A percentile compares a stretch with the other conserved stretches of the same genome.
Conservation (phyloP, 2,888 invertebrate genomes). For the Watsonalla cultraria region DNA sequence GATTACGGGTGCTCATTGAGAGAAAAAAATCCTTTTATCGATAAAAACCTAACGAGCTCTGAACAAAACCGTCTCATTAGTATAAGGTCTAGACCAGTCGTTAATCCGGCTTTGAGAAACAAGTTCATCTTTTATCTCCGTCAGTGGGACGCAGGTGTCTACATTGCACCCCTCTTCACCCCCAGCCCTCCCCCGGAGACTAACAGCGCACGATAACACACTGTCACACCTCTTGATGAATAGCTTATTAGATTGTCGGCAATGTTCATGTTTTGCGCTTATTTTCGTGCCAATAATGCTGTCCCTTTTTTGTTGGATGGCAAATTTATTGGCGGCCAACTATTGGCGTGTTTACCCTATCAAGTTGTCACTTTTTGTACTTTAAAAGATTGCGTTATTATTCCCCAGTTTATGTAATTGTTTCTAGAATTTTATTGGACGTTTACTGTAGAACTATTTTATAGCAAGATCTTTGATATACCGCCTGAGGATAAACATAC, state of each 20-base stretch:
- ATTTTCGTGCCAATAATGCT: slow-evolving; percentile 49
- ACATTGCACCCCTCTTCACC: slow-evolving; percentile 26
- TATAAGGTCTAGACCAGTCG: slow-evolving; percentile 48
- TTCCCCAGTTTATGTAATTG: not conserved
- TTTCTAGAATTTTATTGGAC: not conserved
- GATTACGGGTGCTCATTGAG: slow-evolving; percentile 14
- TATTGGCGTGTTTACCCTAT: slow-evolving; percentile 41
- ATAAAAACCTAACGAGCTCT: slow-evolving; percentile 35
- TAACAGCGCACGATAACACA: slow-evolving; percentile 51
- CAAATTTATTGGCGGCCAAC: slow-evolving; percentile 30
- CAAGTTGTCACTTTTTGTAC: slow-evolving; percentile 31
- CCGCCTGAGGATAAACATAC: too few species aligned
- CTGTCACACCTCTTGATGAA: slow-evolving; percentile 71
- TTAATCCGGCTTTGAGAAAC: slow-evolving; percentile 53
- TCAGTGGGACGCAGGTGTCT: slow-evolving; percentile 59
- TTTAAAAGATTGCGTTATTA: not conserved
- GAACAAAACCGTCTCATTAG: slow-evolving; percentile 49
- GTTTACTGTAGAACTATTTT: not conserved
- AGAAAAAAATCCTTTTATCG: slow-evolving; percentile 26
- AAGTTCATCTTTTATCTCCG: slow-evolving; percentile 60
- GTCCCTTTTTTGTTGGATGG: slow-evolving; percentile 37
- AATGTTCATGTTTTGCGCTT: slow-evolving; percentile 47
- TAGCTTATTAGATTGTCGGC: slow-evolving; percentile 69
- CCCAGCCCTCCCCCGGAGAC: slow-evolving; percentile 13
- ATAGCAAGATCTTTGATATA: not conserved